Percentiles rank a stretch among this genome's conserved stretches.
These are phyloP conservation scores for Agrochola litura DNA, from an alignment of 2,888 invertebrate genomes.

Conservation along the genomic window DNA sequence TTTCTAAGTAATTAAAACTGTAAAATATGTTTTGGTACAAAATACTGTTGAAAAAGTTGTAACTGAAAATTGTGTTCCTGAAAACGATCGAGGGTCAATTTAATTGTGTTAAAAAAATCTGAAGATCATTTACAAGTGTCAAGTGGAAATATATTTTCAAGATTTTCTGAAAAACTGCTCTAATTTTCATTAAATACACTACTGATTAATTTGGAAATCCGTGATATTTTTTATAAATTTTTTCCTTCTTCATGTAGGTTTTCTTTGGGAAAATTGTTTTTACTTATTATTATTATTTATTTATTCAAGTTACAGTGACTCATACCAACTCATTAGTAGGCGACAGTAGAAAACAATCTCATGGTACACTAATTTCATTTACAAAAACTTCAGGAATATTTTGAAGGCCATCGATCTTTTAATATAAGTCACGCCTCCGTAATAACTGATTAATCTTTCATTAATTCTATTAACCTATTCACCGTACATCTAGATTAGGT, in stretches of 20 bases:
- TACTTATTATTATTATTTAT: not conserved
- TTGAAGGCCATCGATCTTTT: constrained; percentile 9
- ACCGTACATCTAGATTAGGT: constrained; percentile 48
- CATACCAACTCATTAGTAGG: not conserved
- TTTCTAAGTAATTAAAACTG: not conserved
- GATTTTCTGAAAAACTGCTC: not conserved
- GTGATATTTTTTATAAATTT: too few species aligned
- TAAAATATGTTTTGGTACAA: not conserved
- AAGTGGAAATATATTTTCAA: not conserved
- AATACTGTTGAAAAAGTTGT: not conserved
- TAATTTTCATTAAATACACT: not conserved
- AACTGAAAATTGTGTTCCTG: not conserved
- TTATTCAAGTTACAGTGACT: not conserved
- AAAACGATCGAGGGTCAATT: not conserved
- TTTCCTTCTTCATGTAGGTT: not conserved
- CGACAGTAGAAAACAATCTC: not conserved
- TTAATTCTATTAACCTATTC: constrained; percentile 24
- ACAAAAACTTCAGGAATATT: not conserved
- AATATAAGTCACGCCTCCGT: constrained; percentile 6
- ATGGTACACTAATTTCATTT: not conserved
- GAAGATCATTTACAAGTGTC: not conserved
- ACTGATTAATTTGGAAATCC: not conserved
- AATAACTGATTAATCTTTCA: constrained; percentile 15
- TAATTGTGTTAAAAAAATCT: not conserved
- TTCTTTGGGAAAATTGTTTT: not conserved